Conservation (phyloP, 1,140 invertebrate species). For the Zaprionus davidi region DNA sequence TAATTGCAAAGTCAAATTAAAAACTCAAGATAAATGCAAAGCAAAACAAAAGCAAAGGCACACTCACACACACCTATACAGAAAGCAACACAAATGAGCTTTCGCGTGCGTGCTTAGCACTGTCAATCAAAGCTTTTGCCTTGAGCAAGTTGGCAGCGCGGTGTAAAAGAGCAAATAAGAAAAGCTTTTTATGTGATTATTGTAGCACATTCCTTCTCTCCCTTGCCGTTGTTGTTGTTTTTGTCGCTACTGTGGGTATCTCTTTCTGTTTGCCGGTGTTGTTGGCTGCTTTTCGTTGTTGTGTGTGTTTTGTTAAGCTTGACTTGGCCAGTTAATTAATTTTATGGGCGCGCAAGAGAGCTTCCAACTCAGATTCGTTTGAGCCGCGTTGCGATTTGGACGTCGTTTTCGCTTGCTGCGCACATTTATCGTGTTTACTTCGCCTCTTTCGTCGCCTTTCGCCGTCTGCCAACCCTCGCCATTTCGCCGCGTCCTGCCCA, state of each 20-base stretch:
- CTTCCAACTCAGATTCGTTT: slow-evolving; percentile 65
- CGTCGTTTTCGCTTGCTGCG: slow-evolving; percentile 51
- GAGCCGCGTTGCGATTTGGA: slow-evolving; percentile 67
- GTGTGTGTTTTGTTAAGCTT: slow-evolving; percentile 61
- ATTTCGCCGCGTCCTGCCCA: slow-evolving; percentile 58
- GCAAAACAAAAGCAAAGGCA: slow-evolving; percentile 8
- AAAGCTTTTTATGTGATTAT: slow-evolving; percentile 43
- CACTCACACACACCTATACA: background rate
- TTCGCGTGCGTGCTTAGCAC: background rate
- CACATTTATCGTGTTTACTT: slow-evolving; percentile 4
- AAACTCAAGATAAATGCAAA: slow-evolving; percentile 14
- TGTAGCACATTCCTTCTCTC: slow-evolving; percentile 14
- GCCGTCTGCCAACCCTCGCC: slow-evolving; percentile 7
- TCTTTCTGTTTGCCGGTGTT: slow-evolving; percentile 20
- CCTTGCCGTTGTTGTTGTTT: background rate
- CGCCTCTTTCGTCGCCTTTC: slow-evolving; percentile 19
- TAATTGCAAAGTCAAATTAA: background rate
- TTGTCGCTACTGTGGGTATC: slow-evolving; percentile 24
- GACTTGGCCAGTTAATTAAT: slow-evolving; percentile 80
- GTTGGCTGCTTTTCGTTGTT: slow-evolving; percentile 23
- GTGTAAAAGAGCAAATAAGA: slow-evolving; percentile 2
- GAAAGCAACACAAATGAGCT: slow-evolving; percentile 17
- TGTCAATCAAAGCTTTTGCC: slow-evolving; percentile 30
- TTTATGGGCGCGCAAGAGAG: slow-evolving; percentile 62
- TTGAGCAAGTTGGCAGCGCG: slow-evolving; percentile 40